These are phyloP conservation scores for Beris chalybata DNA, from an alignment of 2,888 invertebrate species.

Conservation along the genomic window DNA sequence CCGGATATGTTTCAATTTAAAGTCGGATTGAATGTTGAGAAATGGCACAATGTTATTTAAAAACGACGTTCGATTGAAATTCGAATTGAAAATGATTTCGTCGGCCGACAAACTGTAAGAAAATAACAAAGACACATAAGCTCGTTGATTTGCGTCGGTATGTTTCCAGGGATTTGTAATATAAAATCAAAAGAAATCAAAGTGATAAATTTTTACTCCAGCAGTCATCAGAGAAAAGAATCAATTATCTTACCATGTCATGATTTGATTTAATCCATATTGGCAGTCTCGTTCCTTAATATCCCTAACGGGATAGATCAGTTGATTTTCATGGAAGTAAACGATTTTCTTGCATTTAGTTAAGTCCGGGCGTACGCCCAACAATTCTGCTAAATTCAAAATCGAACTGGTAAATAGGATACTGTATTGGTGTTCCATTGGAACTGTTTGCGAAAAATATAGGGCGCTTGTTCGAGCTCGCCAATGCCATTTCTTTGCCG, in stretches of 20 bases:
- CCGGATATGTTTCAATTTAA: constrained; percentile 61
- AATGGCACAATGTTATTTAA: constrained; percentile 63
- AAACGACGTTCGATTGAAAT: constrained; percentile 70
- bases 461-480: constrained; percentile 69
- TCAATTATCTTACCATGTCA: constrained; percentile 61
- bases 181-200: no score
- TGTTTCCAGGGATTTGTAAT: no score
- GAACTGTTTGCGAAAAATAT: constrained; percentile 64
- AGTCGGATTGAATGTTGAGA: constrained; percentile 68
- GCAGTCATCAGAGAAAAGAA: no score
- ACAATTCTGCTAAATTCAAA: constrained; percentile 68
- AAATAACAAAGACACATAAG: not conserved
- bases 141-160: not conserved
- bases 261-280: constrained; percentile 74
- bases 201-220: no score
- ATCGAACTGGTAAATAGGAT: constrained; percentile 70
- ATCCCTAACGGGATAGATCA: constrained; percentile 69
- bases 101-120: constrained; percentile 66
- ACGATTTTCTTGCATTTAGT: constrained; percentile 63
- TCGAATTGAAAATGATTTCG: constrained; percentile 69
- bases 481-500: constrained; percentile 80
- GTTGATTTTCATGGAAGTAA: constrained; percentile 79
- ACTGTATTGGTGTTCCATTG: constrained; percentile 59
- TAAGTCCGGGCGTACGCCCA: constrained; percentile 69
- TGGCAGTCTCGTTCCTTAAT: constrained; percentile 72